Base-by-base conservation (phyloP, 2,113 vertebrate genomes). In the Syngnathus scovelli region DNA sequence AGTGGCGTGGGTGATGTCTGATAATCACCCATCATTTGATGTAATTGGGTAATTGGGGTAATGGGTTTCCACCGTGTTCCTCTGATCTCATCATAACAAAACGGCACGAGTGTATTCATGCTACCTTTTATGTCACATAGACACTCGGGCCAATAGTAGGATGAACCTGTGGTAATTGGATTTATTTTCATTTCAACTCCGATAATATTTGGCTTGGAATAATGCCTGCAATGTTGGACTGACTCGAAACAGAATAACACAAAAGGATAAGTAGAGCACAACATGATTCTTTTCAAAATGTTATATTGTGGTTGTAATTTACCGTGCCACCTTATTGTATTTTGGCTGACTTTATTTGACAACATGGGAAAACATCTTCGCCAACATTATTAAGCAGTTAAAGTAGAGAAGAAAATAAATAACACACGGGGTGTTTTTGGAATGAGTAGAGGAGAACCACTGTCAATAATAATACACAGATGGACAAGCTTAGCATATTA, bases 41-140 rank as follows among this genome's bases (percentile, higher is more conserved):
- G 82, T 87, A 88, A 90, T 88, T 86, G 88, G 79, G 79, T 86
- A 87, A 88, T 83, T 75, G 79, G 56, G 64, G 60, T 86, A 88
- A 88, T 85, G 84, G 75, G 48, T 69, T 77, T 76, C 67, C 68
- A 70, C 73, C 67, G 67, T 70, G 64, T 69, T 58, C 63, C 55
- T 67, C 67, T 80, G 67, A 70, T 64, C 67, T 78, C 72, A 39
- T 83, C 76, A 71, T 79, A 71, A 69, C 73, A 78, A 83, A 58
- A 15, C 7, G 15, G 64, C 77, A 81, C 54, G 71, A 78, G 77
- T 38, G 60, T 70, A 72, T 64, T 23, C 27, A 33, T 33, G 38
- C 65, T 64, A 61, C 78, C 74, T 81, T 46, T 75, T 83, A 67
- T 56, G 54, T 66, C 68, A 71, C 75, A 63, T 39, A 66, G 61